phyloP scores from a whole-genome alignment of 2,888 invertebrate species.

The Sinhomidia bicolor region DNA sequence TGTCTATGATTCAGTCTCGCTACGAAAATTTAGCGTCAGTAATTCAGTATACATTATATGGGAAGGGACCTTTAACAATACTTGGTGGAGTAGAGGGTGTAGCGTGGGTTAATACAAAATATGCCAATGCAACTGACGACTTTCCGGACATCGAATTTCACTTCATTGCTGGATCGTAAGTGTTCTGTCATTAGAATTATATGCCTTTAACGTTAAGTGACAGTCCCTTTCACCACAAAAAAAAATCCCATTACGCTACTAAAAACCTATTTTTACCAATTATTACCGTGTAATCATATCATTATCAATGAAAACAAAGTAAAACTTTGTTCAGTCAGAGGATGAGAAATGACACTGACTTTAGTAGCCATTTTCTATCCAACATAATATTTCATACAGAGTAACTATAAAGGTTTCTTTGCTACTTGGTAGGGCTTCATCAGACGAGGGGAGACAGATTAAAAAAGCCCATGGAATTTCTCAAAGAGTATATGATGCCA shows the following conservation, averaged over 20 bases:
- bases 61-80: constrained; percentile 93
- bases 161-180: constrained; percentile 91
- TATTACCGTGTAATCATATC: too few relatives aligned
- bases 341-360: too few relatives aligned
- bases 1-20: constrained; percentile 90
- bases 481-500: constrained; percentile 90
- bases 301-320: too few relatives aligned
- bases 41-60: constrained; percentile 91
- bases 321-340: too few relatives aligned
- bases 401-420: constrained; percentile 54
- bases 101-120: constrained; percentile 92
- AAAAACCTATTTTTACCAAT: too few relatives aligned
- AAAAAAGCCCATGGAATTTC: constrained; percentile 85
- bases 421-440: constrained; percentile 80
- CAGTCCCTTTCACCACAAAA: neutral
- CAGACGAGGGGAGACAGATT: constrained; percentile 82
- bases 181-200: too few relatives aligned
- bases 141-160: constrained; percentile 96
- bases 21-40: constrained; percentile 92
- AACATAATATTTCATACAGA: neutral
- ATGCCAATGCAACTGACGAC: constrained; percentile 88
- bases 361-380: too few relatives aligned
- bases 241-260: too few relatives aligned
- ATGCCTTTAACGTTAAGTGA: too few relatives aligned
- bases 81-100: constrained; percentile 92